Conservation (phyloP, 2,797 vertebrate genomes). For the Lophius americanus region DNA sequence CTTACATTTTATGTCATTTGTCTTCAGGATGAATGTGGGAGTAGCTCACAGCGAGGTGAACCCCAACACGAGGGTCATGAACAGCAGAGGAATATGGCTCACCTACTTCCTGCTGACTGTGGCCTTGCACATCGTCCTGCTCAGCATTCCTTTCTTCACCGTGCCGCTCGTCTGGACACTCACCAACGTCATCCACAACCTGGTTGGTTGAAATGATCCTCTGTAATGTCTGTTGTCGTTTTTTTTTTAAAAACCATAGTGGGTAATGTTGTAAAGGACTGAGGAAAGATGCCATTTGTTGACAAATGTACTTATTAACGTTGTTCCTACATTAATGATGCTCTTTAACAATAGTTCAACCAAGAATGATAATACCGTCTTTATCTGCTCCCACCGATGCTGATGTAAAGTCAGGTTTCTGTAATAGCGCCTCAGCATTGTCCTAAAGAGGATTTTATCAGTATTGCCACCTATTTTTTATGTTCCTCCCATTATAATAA, state of each 20-base stretch:
- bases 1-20: neutral
- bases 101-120: slow-evolving; percentile 90
- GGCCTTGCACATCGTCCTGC: slow-evolving; percentile 87
- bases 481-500: too few species aligned
- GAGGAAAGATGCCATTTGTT: neutral
- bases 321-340: too few species aligned
- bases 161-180: slow-evolving; percentile 93
- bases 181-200: slow-evolving; percentile 94
- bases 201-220: slow-evolving; percentile 81
- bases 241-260: neutral
- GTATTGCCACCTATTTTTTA: too few species aligned
- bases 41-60: slow-evolving; percentile 97
- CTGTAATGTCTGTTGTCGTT: too few species aligned
- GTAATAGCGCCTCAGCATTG: too few species aligned
- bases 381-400: too few species aligned
- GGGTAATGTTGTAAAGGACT: neutral
- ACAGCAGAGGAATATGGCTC: slow-evolving; percentile 94
- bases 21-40: slow-evolving; percentile 91
- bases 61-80: slow-evolving; percentile 95
- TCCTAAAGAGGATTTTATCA: too few species aligned
- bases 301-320: too few species aligned
- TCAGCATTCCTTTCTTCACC: slow-evolving; percentile 94
- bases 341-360: too few species aligned
- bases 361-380: too few species aligned
- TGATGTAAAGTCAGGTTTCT: too few species aligned